Base-by-base conservation (phyloP, 2,113 vertebrate genomes). In the Pollachius pollachius region DNA sequence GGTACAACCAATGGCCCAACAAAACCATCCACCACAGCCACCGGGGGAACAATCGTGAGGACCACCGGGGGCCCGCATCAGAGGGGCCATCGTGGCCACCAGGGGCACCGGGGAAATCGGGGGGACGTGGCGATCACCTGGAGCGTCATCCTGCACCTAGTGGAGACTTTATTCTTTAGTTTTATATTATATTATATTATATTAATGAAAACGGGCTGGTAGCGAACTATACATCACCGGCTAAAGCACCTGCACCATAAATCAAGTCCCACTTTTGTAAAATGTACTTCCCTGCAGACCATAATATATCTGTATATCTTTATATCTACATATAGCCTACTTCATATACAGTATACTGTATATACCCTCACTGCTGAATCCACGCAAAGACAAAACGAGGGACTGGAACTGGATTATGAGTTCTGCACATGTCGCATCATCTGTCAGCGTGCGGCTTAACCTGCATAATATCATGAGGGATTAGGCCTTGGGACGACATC, bases 281-380 rank as follows among this genome's bases (percentile, higher is more conserved):
- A 62, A n/a, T 75, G 75, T 78, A 80, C 73, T 87, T 81, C 57
- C 72, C 73, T 78, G 41, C 64, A 57, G 52, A 25, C 57, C 9
- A 54, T 54, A 15, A 6, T 6, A 54, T 54, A 54, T 54, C 2
- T 6, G 7, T 54, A 54, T 54, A 54, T 54, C 11, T 54, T 15
- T 54, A 54, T 54, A 54, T 54, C 11, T 54, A 54, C 7, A 54
- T 54, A 54, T 54, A 54, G 11, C 2, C 52, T 8, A 6, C 6
- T 16, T 1, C 6, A 54, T 54, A 54, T 16, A 54, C 52, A 2
- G 16, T 54, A 54, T 16, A 2, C 6, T 54, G 6, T 54, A 54
- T 54, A 54, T 16, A 54, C 52, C 11, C 52, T 9, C 52, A 52
- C 52, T 16, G 7, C 52, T 54, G 2, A 54, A 16, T 54, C 11